These are phyloP conservation scores for Drosophila kuntzei DNA, from an alignment of 2,888 invertebrate genomes.

Conservation along the genomic window DNA sequence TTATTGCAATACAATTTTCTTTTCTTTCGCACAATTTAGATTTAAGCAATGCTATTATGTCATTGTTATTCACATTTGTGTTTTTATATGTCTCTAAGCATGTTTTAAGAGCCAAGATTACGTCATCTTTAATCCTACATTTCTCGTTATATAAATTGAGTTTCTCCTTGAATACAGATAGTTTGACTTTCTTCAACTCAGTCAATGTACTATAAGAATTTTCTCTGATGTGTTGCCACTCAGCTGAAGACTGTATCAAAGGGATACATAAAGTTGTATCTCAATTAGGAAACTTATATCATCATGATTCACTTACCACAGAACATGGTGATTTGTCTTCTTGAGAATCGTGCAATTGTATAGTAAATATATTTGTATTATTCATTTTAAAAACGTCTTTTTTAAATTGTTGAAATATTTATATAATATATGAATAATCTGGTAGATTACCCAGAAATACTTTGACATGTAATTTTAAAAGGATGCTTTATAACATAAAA, in stretches of 20 bases:
- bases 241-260: slow-evolving; percentile 15
- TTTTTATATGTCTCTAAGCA: slow-evolving; percentile 44
- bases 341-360: slow-evolving; percentile 31
- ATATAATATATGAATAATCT: neutral
- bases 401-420: neutral
- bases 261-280: neutral
- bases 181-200: slow-evolving; percentile 32
- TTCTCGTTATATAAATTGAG: slow-evolving; percentile 37
- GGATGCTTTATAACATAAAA: neutral
- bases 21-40: slow-evolving; percentile 30
- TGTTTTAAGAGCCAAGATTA: slow-evolving; percentile 32
- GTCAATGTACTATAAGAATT: slow-evolving; percentile 26
- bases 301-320: slow-evolving; percentile 22
- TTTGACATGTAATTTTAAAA: neutral
- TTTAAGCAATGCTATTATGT: slow-evolving; percentile 20
- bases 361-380: slow-evolving; percentile 37
- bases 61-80: slow-evolving; percentile 24
- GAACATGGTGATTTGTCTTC: slow-evolving; percentile 19
- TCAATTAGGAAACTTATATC: neutral
- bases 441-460: neutral
- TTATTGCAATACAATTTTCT: slow-evolving; percentile 11
- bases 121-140: slow-evolving; percentile 40
- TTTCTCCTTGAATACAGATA: slow-evolving; percentile 41
- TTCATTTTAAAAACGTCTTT: slow-evolving; percentile 27
- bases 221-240: slow-evolving; percentile 29